phyloP scores from a whole-genome alignment of 2,797 vertebrate genomes.

The Mastacembelus armatus region DNA sequence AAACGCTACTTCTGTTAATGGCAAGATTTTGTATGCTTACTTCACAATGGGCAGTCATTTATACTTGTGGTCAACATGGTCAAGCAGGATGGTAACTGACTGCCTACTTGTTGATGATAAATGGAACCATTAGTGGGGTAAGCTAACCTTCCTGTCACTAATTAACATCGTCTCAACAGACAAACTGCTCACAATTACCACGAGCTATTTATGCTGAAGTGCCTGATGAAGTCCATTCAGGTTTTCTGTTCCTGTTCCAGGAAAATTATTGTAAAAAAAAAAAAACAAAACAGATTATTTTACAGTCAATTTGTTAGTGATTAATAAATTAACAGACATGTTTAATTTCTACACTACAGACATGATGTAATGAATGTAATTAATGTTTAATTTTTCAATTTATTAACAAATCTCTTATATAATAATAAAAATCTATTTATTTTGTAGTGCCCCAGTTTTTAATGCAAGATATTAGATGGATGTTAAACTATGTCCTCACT shows the following conservation, averaged over 20 bases:
- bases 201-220: conserved; percentile 30
- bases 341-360: too few species aligned
- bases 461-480: too few species aligned
- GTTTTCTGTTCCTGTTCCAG: conserved; percentile 10
- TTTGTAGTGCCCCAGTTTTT: too few species aligned
- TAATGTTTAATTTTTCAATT: too few species aligned
- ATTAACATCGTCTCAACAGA: conserved; percentile 65
- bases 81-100: conserved; percentile 52
- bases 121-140: conserved; percentile 56
- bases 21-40: conserved; percentile 44
- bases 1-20: conserved; percentile 54
- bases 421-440: too few species aligned
- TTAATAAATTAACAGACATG: too few species aligned
- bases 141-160: conserved; percentile 57
- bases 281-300: too few species aligned
- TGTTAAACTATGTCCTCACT: too few species aligned
- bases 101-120: conserved; percentile 66
- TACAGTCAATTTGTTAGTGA: too few species aligned
- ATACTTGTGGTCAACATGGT: conserved; percentile 59
- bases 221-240: conserved; percentile 11
- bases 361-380: too few species aligned
- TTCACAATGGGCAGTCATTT: conserved; percentile 47
- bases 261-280: too few species aligned
- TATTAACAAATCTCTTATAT: too few species aligned
- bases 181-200: conserved; percentile 45